Conservation (phyloP, 2,113 vertebrate species). For the Gila orcuttii region DNA sequence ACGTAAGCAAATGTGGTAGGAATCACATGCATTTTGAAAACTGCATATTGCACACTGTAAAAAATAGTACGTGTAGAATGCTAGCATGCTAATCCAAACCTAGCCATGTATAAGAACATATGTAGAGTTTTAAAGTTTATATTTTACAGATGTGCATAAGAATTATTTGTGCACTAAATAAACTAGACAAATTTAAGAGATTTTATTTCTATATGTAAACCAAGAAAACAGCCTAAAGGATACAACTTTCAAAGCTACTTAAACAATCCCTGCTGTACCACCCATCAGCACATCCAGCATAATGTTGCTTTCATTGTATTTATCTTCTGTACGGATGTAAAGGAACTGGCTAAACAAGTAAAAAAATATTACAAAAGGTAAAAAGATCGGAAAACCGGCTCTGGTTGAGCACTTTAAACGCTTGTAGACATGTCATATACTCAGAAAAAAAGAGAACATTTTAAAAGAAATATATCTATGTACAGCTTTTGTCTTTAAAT, state of each 20-base stretch:
- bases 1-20: background rate
- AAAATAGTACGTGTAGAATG: background rate
- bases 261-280: conserved; percentile 18
- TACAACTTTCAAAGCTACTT: conserved; percentile 11
- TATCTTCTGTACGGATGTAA: background rate
- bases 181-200: conserved; percentile 5
- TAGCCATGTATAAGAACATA: background rate
- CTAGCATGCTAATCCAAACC: conserved; percentile 4
- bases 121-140: conserved; percentile 17
- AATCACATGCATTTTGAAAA: background rate
- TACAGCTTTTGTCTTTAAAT: conserved; percentile 45
- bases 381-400: conserved; percentile 16
- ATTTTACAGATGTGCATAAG: background rate
- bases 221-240: conserved; percentile 10
- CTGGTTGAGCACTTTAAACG: conserved; percentile 34
- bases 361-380: background rate
- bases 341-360: background rate
- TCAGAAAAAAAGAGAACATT: conserved; percentile 20
- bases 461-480: conserved; percentile 59
- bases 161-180: conserved; percentile 18
- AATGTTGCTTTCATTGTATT: background rate
- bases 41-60: background rate
- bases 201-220: background rate
- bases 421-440: conserved; percentile 22
- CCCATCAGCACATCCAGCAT: conserved; percentile 9